Evolutionary conservation across 1,140 invertebrate species (phyloP).

Genomic region (Eupeodes corollae): DNA sequence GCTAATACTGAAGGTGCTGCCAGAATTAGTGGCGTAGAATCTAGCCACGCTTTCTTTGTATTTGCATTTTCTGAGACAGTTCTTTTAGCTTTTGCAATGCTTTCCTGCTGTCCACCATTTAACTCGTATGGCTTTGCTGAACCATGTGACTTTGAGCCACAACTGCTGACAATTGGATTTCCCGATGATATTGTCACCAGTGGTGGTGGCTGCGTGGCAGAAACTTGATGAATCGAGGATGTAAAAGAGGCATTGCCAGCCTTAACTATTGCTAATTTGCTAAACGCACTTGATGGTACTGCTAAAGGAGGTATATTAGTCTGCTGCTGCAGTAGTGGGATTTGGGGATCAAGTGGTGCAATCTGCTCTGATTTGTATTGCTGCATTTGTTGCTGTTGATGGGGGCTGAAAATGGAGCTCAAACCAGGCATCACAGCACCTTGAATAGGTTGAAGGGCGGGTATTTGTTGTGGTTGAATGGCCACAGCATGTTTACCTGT

Average conservation of each 20-base stretch:
- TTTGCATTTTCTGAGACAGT: no score
- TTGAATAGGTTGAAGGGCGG: constrained; percentile 26
- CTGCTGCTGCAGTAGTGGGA: constrained; percentile 8
- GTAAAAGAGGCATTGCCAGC: background rate
- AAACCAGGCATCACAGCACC: constrained; percentile 16
- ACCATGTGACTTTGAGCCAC: background rate
- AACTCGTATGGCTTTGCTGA: no score
- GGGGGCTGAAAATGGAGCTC: constrained; percentile 29
- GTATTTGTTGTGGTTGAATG: constrained; percentile 14
- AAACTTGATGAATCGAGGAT: no score
- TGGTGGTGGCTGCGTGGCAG: constrained; percentile 20
- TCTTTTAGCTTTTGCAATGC: no score
- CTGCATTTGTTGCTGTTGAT: constrained; percentile 6
- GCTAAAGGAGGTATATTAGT: background rate
- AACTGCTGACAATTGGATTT: background rate
- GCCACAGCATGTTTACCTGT: constrained; percentile 24
- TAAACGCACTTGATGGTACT: background rate
- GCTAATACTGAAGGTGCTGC: no score
- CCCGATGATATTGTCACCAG: constrained; percentile 26
- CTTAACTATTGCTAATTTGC: constrained; percentile 17
- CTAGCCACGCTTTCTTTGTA: no score
- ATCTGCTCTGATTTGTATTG: constrained; percentile 8
- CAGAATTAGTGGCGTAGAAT: no score
- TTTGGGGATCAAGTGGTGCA: constrained; percentile 12
- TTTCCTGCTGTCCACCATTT: no score